Evolutionary conservation across 2,113 vertebrate genomes (phyloP).

Genomic region (Seriola quinqueradiata): DNA sequence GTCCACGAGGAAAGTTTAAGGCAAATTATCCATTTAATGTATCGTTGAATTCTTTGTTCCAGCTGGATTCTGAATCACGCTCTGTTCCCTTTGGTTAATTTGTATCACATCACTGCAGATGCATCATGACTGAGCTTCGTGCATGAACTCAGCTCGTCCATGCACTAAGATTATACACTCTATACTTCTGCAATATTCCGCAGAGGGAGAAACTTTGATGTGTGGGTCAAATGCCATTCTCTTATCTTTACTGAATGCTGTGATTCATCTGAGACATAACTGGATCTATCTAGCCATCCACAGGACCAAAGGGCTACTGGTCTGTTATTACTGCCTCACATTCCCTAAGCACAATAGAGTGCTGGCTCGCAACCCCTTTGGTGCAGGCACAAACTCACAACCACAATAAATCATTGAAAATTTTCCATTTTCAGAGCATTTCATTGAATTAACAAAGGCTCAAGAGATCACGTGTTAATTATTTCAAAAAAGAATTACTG

Average conservation of each 20-base stretch:
- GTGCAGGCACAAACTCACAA: neutral
- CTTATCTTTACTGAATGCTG: neutral
- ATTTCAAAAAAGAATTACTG: too few species aligned
- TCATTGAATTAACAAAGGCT: too few species aligned
- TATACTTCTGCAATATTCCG: neutral
- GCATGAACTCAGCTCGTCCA: neutral
- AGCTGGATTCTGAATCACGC: neutral
- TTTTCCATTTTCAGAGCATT: too few species aligned
- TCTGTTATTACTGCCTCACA: neutral
- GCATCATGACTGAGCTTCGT: neutral
- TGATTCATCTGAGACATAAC: slow-evolving; percentile 2
- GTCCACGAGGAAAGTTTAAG: neutral
- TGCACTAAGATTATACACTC: neutral
- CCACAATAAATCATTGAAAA: too few species aligned
- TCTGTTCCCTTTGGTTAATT: slow-evolving; percentile 9
- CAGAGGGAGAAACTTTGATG: neutral
- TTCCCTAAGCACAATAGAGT: neutral
- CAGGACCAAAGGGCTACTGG: neutral
- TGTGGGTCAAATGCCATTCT: neutral
- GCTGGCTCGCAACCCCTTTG: neutral
- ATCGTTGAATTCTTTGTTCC: slow-evolving; percentile 1
- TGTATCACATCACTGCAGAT: slow-evolving; percentile 19
- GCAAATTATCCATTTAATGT: slow-evolving; percentile 4
- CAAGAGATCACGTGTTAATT: too few species aligned
- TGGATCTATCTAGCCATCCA: neutral